These are phyloP conservation scores for Ailurus styani DNA, from an alignment of 2,113 vertebrate genomes.

Conservation along the genomic window DNA sequence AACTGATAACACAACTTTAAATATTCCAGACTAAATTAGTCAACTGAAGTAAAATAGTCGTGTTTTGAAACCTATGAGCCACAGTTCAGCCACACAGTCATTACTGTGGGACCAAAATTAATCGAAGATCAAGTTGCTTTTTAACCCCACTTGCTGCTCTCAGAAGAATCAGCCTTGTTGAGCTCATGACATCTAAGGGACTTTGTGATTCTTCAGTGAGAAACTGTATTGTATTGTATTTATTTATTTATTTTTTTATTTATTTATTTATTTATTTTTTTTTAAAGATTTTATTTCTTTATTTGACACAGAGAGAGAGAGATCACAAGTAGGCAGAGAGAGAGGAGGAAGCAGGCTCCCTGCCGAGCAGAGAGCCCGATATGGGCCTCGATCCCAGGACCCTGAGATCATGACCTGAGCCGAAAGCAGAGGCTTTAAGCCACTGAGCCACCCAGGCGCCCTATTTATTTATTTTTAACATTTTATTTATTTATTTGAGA, in stretches of 20 bases:
- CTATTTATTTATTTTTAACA: not conserved
- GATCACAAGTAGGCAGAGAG: no score
- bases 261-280: not conserved
- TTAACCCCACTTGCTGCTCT: not conserved
- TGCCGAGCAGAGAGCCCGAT: no score
- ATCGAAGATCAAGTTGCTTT: not conserved
- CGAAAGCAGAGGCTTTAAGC: no score
- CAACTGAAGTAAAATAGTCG: not conserved
- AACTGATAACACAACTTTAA: not conserved
- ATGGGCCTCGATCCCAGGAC: no score
- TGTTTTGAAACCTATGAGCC: not conserved
- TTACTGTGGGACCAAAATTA: not conserved
- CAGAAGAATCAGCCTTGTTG: not conserved
- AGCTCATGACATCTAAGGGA: not conserved
- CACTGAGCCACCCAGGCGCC: no score
- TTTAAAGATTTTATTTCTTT: not conserved
- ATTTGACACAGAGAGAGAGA: no score
- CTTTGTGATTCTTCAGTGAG: not conserved
- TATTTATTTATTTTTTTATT: not conserved
- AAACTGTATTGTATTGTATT: not conserved
- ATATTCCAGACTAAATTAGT: not conserved
- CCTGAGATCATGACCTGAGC: no score
- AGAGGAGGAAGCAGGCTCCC: no score
- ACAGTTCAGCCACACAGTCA: not conserved
- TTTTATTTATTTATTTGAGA: not conserved